These are phyloP conservation scores for Anisognathus igniventris DNA, from an alignment of 2,797 vertebrate genomes.

Conservation along the genomic window DNA sequence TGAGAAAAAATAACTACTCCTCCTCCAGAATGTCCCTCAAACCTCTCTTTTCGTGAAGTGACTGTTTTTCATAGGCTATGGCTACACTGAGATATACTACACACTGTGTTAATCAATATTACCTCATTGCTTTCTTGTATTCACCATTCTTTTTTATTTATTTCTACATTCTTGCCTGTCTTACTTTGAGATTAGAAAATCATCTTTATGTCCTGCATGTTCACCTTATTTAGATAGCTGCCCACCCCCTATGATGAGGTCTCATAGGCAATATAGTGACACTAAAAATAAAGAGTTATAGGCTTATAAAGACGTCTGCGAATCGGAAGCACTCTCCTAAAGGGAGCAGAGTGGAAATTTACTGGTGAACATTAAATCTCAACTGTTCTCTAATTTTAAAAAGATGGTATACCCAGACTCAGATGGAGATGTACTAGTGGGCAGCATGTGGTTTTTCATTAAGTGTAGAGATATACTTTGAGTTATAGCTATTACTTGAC, in stretches of 20 bases:
- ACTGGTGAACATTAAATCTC: constrained; percentile 47
- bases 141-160: constrained; percentile 32
- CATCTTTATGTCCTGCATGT: neutral
- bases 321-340: neutral
- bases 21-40: constrained; percentile 45
- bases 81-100: neutral
- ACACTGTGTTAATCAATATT: constrained; percentile 28
- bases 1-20: constrained; percentile 43
- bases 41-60: neutral
- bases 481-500: neutral
- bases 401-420: constrained; percentile 3
- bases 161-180: constrained; percentile 15
- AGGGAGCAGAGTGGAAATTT: constrained; percentile 46
- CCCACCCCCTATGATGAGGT: neutral
- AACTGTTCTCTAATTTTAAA: constrained; percentile 51
- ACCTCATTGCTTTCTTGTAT: neutral
- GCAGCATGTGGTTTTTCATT: constrained; percentile 41
- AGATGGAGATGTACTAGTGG: constrained; percentile 36
- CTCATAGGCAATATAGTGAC: constrained; percentile 23
- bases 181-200: constrained; percentile 29
- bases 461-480: neutral
- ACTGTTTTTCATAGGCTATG: constrained; percentile 20
- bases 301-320: neutral
- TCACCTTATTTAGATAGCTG: constrained; percentile 50
- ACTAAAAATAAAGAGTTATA: constrained; percentile 52